These are phyloP conservation scores for Eledone cirrhosa DNA, from an alignment of 2,888 invertebrate species.

Conservation along the genomic window DNA sequence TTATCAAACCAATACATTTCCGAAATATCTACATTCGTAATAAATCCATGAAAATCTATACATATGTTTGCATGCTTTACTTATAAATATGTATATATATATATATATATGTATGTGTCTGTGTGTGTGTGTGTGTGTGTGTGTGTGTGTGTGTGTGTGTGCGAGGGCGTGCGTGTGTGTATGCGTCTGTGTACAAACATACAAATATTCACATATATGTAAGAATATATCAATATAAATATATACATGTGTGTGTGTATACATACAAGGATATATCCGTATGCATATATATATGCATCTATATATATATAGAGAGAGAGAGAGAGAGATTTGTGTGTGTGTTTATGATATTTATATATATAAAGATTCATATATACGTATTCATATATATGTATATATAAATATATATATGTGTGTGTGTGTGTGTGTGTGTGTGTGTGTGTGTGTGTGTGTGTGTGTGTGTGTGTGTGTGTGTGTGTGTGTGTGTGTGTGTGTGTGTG, in stretches of 20 bases:
- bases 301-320: neutral
- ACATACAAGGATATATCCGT: neutral
- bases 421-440: neutral
- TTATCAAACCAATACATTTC: no score
- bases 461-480: constrained; percentile 6
- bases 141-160: neutral
- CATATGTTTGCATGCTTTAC: neutral
- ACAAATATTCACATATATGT: no score
- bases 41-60: no score
- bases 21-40: no score
- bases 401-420: neutral
- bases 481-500: neutral
- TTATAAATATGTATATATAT: neutral
- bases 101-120: neutral
- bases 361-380: neutral
- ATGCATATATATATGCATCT: neutral
- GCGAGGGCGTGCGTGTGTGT: neutral
- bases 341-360: neutral
- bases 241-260: neutral
- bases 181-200: neutral
- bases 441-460: constrained; percentile 6
- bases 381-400: constrained; percentile 1
- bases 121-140: neutral
- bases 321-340: neutral
- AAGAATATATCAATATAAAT: no score